A percentile compares a stretch with the other conserved stretches of the same genome.
phyloP scores from a whole-genome alignment of 2,797 vertebrate species.

The Periparus ater region DNA sequence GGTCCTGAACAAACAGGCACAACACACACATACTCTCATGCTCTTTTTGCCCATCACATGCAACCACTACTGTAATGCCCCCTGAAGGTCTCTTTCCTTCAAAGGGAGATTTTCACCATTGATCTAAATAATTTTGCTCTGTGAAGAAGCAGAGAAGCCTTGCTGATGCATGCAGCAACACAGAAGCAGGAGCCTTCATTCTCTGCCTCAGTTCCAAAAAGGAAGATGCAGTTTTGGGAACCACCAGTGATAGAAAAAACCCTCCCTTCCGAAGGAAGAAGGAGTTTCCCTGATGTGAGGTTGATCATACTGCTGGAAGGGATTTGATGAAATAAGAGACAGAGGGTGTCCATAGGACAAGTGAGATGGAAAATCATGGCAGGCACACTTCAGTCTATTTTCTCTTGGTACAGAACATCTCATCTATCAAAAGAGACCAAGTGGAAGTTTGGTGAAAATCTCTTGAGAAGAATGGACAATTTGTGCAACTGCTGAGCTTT shows the following conservation, averaged over 20 bases:
- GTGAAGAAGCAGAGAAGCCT: not conserved
- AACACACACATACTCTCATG: accelerated
- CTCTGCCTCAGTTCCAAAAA: not conserved
- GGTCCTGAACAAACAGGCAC: not conserved
- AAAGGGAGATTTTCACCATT: not conserved
- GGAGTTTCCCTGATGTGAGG: not conserved
- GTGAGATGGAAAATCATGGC: not conserved
- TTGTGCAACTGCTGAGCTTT: constrained; percentile 27
- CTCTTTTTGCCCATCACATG: not conserved
- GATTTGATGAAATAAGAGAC: not conserved
- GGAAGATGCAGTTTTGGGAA: not conserved
- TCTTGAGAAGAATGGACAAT: constrained; percentile 23
- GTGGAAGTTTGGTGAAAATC: constrained; percentile 41
- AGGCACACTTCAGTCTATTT: not conserved
- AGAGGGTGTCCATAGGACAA: not conserved
- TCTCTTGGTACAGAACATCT: not conserved
- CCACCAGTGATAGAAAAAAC: not conserved
- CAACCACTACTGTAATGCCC: not conserved
- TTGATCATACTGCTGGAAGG: not conserved
- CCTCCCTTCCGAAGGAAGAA: not conserved
- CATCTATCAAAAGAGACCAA: constrained; percentile 19
- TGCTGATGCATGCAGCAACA: not conserved
- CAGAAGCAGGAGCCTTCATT: not conserved
- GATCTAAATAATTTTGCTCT: not conserved
- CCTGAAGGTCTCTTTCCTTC: not conserved